Evolutionary conservation across 2,113 vertebrate species (phyloP), one percentile per base, ranked within the genome.

Genomic region (Vidua macroura): DNA sequence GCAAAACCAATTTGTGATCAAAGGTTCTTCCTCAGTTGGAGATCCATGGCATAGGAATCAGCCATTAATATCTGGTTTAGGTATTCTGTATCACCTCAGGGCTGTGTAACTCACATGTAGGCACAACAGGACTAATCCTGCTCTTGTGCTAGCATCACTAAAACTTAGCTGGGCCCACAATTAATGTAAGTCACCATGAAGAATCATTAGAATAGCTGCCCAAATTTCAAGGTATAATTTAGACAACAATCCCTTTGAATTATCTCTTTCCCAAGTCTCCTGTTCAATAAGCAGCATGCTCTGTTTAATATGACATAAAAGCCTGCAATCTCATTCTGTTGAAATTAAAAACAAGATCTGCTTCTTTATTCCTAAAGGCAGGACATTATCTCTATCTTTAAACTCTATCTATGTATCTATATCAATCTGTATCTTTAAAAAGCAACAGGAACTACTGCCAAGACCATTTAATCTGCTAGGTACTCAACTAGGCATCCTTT

Each of bases 381-480:
- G 51, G 28, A 76, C 10, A 62, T 73, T 15, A 58, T 46, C 14
- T 24, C 27, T 52, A 52, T 49, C 20, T 23, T 25, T 48, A 33
- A 53, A 53, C 6, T 37, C 13, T 27, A 28, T 43, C 44, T 70
- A 51, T 43, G 6, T 21, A 69, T 73, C 25, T 46, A 10, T 39
- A 44, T 49, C 0, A 2, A 66, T 30, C 18, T 24, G 2, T 49
- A 24, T 33, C 6, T 51, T 86, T 74, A 18, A 95, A 92, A 84
- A 92, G 60, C 49, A 93, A 81, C n/a, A 67, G 37, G 24, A 64
- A 67, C 39, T 77, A 62, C 17, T 1, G 3, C 11, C 24, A 33
- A 76, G 37, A 30, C n/a, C 55, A 88, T 69, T 73, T 92, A 87
- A 76, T 94, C 84, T 90, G 80, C 67, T 95, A 46, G 63, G 41